Evolutionary conservation across 2,888 invertebrate genomes (phyloP).

Genomic region (Campaea margaritaria): DNA sequence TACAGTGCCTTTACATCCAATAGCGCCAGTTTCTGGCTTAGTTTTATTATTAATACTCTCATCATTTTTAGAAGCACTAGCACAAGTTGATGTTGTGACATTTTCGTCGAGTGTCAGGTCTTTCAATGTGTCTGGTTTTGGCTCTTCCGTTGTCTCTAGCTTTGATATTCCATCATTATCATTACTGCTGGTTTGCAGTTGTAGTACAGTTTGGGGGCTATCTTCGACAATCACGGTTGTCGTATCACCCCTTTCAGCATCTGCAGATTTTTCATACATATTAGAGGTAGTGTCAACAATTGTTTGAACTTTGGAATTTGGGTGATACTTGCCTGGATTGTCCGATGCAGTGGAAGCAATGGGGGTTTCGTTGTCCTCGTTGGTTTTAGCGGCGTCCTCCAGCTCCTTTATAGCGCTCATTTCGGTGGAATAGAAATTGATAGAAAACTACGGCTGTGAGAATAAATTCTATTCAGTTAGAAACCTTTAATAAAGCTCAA

Average conservation of each 20-base stretch:
- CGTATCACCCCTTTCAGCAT: conserved; percentile 1
- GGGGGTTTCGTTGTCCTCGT: conserved; percentile 26
- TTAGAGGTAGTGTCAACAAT: neutral
- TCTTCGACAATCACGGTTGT: neutral
- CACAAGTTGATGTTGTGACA: neutral
- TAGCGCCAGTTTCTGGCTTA: neutral
- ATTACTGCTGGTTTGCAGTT: neutral
- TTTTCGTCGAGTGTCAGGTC: too few relatives aligned
- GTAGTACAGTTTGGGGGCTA: neutral
- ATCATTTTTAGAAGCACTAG: neutral
- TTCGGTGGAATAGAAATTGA: neutral
- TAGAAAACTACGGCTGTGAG: neutral
- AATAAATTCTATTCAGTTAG: neutral
- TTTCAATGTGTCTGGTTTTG: neutral
- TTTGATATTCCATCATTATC: neutral
- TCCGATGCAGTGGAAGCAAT: conserved; percentile 7
- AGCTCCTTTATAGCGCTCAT: conserved; percentile 29
- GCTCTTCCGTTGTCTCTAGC: neutral
- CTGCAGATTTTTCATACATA: neutral
- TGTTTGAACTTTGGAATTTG: neutral
- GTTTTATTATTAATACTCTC: neutral
- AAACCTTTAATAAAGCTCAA: neutral
- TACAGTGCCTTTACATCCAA: conserved; percentile 15
- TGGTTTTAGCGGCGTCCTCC: conserved; percentile 15
- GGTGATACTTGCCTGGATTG: conserved; percentile 6